A percentile compares a stretch with the other conserved stretches of the same genome.
These are phyloP conservation scores for Eupelmus urozonus DNA, from an alignment of 2,888 invertebrate genomes.

Conservation along the genomic window DNA sequence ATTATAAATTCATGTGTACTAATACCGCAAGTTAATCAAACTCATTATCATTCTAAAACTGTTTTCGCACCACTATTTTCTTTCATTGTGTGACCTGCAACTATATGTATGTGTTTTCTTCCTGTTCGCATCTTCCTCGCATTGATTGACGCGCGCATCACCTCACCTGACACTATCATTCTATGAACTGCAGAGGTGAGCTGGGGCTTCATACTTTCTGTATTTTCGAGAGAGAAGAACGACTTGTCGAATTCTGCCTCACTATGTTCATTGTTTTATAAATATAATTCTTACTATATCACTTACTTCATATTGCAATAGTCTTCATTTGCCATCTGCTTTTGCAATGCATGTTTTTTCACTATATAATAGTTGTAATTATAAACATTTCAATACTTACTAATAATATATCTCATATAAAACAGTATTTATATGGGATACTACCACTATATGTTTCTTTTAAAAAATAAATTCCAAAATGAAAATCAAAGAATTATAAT, in stretches of 20 bases:
- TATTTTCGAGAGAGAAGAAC: background rate
- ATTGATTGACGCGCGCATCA: slow-evolving; percentile 76
- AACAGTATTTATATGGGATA: too few relatives aligned
- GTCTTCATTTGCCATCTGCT: slow-evolving; percentile 34
- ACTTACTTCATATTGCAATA: slow-evolving; percentile 17
- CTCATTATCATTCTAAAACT: slow-evolving; percentile 58
- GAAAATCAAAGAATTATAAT: too few relatives aligned
- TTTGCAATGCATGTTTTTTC: slow-evolving; percentile 6
- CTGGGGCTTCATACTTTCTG: slow-evolving; percentile 68
- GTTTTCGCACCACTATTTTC: slow-evolving; percentile 59
- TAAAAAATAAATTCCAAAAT: too few relatives aligned
- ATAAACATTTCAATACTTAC: too few relatives aligned
- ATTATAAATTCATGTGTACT: too few relatives aligned
- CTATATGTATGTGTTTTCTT: slow-evolving; percentile 76
- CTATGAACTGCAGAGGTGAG: slow-evolving; percentile 77
- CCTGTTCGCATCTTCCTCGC: slow-evolving; percentile 74
- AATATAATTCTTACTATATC: background rate
- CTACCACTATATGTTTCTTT: too few relatives aligned
- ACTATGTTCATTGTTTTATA: background rate
- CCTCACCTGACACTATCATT: slow-evolving; percentile 74
- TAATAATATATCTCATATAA: too few relatives aligned
- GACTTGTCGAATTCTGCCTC: background rate
- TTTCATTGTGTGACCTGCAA: slow-evolving; percentile 69
- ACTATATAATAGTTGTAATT: background rate
- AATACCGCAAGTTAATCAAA: slow-evolving; percentile 25